Base-by-base conservation (phyloP, 2,888 invertebrate genomes). In the Nomada lathburiana region DNA sequence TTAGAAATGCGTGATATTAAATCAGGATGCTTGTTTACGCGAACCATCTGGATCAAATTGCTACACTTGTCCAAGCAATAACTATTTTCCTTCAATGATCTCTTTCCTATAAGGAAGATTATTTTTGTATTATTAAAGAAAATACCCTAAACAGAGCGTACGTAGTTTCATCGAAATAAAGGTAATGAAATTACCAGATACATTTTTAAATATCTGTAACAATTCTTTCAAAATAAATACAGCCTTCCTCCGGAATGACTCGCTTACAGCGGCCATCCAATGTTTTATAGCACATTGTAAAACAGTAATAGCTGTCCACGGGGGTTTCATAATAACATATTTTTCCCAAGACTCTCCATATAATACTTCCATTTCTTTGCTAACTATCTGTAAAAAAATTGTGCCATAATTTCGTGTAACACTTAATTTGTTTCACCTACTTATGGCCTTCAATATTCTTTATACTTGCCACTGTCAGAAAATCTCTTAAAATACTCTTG, bases 191-290 rank as follows among this genome's bases (percentile, higher is more conserved):
- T 68, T 74, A 92, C 92, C 80, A 76, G 91, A 87, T n/a, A 29
- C 20, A 52, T 84, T 76, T 20, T 77, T 84, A 42, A 93, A 86
- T 47, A 82, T 79, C 13, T 87, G 50, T 20, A 84, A 74, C 44
- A 93, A 74, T 57, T 91, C 86, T 26, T 88, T 90, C 0, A 93
- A 7, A 26, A 86, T 75, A n/a, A 42, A 1, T 83, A 91, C 88
- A 5, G 90, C 92, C 68, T 73, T 83, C 74, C 90, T 85, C 3
- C 62, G 29, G 53, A 94, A 94, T 7, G 92, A 90, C 29, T 93
- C 93, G 79, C 90, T 91, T 13, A 93, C 89, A 5, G 92, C 92
- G 16, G 93, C 94, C 57, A 94, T 93, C 94, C 94, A 94, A 79
- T 94, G 94, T 78, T 93, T 93, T 36, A 91, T 78, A 18, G 93